Evolutionary conservation across 1,140 invertebrate species (phyloP).

Genomic region (Linepithema humile): DNA sequence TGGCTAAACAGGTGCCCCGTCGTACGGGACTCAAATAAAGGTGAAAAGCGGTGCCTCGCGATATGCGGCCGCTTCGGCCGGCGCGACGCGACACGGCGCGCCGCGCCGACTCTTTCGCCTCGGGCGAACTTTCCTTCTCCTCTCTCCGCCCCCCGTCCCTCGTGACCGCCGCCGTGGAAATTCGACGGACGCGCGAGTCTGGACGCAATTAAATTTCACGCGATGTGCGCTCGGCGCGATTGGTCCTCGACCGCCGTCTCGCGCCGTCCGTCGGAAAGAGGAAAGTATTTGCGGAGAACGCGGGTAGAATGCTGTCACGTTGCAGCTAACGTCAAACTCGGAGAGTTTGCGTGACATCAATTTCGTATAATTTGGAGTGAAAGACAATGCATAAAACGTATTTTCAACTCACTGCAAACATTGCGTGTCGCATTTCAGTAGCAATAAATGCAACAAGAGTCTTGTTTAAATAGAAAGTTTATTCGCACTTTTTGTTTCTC

Average conservation of each 20-base stretch:
- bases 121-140: neutral
- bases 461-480: neutral
- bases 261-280: neutral
- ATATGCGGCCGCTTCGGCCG: neutral
- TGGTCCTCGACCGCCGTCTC: slow-evolving; percentile 5
- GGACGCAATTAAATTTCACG: slow-evolving; percentile 65
- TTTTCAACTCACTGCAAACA: neutral
- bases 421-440: too few species aligned
- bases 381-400: neutral
- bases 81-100: neutral
- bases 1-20: slow-evolving; percentile 68
- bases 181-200: slow-evolving; percentile 28
- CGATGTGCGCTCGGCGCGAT: slow-evolving; percentile 1
- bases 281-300: neutral
- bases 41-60: slow-evolving; percentile 54
- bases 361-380: neutral
- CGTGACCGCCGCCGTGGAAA: slow-evolving; percentile 33
- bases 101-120: slow-evolving; percentile 1
- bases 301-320: neutral
- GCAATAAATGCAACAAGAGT: neutral
- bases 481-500: neutral
- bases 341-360: neutral
- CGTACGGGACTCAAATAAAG: slow-evolving; percentile 56
- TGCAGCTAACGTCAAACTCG: neutral
- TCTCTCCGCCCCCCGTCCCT: neutral